Base-by-base conservation (phyloP, 35 echinoderm and acorn worm species). In the Nesometra sesokonis region DNA sequence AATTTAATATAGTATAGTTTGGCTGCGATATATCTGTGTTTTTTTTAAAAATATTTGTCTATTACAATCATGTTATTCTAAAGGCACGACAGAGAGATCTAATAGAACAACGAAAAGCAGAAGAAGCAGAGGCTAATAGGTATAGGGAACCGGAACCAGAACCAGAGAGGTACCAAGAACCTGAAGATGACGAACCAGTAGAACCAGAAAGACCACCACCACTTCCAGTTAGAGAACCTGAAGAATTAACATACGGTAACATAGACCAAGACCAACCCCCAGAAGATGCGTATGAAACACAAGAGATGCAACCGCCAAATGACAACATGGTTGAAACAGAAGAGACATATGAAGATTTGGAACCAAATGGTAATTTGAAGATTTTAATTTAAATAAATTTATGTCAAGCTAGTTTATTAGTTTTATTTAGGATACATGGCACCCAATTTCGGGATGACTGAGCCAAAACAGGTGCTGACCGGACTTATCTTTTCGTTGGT, bases 141-240 rank as follows among this genome's bases (percentile, higher is more conserved):
- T 46, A 77, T 31, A 82, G 31, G 80, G 78, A 40, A 40, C 39
- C 32, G 38, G 87, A 81, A 34, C 87, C 84, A 77, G 46, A 43
- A 31, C 37, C 87, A 11, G 36, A 84, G 32, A 37, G 36, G 76
- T 85, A 27, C 76, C 35, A 80, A 77, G 79, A 94, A 34, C 85
- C 82, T 11, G 87, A 88, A 13, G 84, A 87, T 40, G 90, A 89
- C 3, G 78, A 86, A 46, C 81, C 82, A 5, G 87, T 78, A 27
- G 87, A 84, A 81, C 86, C 87, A 88, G 87, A 80, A 88, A 80
- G 82, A 80, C 30, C 38, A 81, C 11, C 82, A 88, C 80, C 78
- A 88, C 32, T 79, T 35, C 77, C 86, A 27, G 40, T 38, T 80
- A 78, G 77, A 30, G 86, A 78, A 79, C 78, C 86, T 0, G 86